Conservation (phyloP, 2,888 invertebrate species). For the Agonopterix alstromeriana region DNA sequence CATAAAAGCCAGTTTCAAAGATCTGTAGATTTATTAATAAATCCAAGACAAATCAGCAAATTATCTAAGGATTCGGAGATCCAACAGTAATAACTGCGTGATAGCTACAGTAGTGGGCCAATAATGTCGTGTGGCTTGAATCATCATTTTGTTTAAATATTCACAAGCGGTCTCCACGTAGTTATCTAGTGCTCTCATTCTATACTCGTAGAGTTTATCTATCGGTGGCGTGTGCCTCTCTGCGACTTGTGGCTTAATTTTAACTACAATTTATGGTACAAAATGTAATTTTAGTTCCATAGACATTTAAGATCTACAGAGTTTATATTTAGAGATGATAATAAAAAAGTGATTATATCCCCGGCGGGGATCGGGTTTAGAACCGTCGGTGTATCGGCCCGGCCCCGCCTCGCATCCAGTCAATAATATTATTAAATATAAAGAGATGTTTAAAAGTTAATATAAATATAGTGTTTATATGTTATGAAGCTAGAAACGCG, state of each 20-base stretch:
- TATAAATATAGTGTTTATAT: constrained; percentile 43
- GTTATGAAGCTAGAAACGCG: constrained; percentile 47
- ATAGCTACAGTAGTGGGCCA: too few relatives aligned
- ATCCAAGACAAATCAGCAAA: too few relatives aligned
- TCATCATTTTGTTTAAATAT: neutral
- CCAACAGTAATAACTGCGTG: too few relatives aligned
- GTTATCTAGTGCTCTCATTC: neutral
- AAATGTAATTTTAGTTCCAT: constrained; percentile 72
- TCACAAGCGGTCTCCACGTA: neutral
- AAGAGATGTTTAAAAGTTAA: constrained; percentile 13
- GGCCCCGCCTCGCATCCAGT: constrained; percentile 5
- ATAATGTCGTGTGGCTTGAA: neutral
- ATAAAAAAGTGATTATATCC: too few relatives aligned
- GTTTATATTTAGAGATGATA: constrained; percentile 54
- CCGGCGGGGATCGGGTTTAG: too few relatives aligned
- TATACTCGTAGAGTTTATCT: neutral
- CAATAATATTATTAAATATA: constrained; percentile 4
- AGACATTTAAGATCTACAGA: constrained; percentile 67
- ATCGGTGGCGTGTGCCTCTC: constrained; percentile 17
- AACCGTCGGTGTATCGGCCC: neutral
- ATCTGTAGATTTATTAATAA: too few relatives aligned
- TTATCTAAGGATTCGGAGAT: too few relatives aligned
- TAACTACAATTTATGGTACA: constrained; percentile 61
- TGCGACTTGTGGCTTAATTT: constrained; percentile 57
- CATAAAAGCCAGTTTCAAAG: too few relatives aligned